Base-by-base conservation (phyloP, 2,113 vertebrate genomes). In the Melierax canorus region DNA sequence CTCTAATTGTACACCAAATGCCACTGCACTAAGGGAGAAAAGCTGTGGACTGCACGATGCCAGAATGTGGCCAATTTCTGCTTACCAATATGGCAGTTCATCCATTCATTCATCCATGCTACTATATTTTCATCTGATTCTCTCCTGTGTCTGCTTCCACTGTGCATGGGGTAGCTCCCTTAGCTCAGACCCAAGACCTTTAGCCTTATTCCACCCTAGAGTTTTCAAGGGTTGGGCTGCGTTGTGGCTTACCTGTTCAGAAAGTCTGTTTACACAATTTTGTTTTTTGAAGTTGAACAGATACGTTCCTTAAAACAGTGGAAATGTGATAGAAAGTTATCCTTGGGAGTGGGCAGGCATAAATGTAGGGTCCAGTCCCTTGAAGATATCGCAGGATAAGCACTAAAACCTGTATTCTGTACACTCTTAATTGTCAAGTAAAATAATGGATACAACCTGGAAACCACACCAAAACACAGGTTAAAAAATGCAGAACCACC, bases 61-160 rank as follows among this genome's bases (percentile, higher is more conserved):
- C 39, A 23, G 29, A 68, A 24, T 0, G 0, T 2, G 5, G 58
- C 7, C 34, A 69, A 2, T 18, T n/a, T 51, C 64, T 48, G 10
- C 19, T 66, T 27, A 48, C 30, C 38, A 56, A 2, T 32, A 22
- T 1, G 15, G 38, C 27, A 58, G 46, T 43, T 66, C 21, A n/a
- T 48, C 26, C 38, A 34, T 20, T 86, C 9, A 10, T 39, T 78
- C 46, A 69, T 17, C 30, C 51, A 39, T 13, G 21, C 38, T 45
- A 15, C 29, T 20, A 3, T 48, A n/a, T n/a, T 69, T 60, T 38
- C 36, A 59, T 6, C 24, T 55, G 29, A 27, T 38, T 38, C 38
- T 38, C 38, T 38, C 38, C 38, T 38, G 38, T 38, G 38, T 38
- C 38, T 38, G 38, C 38, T 38, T 38, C 38, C 38, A 38, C 38